A percentile compares a stretch with the other conserved stretches of the same genome.
Evolutionary conservation across 2,797 vertebrate genomes (phyloP).

Genomic region (Gymnothorax javanicus): DNA sequence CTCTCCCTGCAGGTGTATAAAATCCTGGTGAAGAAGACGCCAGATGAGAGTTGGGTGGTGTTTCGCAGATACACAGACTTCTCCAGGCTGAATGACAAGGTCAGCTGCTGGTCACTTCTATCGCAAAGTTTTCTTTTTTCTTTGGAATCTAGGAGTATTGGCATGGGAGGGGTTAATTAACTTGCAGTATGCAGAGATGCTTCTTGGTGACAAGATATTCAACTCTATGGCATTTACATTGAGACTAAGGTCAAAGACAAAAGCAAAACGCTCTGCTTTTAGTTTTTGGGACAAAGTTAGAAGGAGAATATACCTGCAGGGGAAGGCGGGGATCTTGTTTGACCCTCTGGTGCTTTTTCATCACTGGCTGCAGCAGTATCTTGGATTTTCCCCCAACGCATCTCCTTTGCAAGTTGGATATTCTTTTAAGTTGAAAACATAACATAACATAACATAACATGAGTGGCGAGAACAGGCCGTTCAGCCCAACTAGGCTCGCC

Average conservation of each 20-base stretch:
- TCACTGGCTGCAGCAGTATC: not conserved
- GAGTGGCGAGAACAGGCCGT: no score
- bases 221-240: not conserved
- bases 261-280: not conserved
- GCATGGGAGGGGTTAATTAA: not conserved
- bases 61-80: slow-evolving; percentile 83
- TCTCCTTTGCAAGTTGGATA: no score
- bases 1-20: slow-evolving; percentile 73
- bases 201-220: not conserved
- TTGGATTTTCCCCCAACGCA: no score
- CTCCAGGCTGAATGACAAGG: slow-evolving; percentile 82
- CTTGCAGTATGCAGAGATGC: not conserved
- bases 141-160: not conserved
- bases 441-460: no score
- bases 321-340: not conserved
- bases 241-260: not conserved
- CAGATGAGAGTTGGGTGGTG: slow-evolving; percentile 82
- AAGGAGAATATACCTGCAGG: not conserved
- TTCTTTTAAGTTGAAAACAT: no score
- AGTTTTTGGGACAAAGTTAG: not conserved
- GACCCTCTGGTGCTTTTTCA: not conserved
- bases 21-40: slow-evolving; percentile 76
- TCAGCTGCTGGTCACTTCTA: slow-evolving; percentile 48
- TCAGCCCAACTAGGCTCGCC: no score
- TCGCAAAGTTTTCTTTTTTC: not conserved